Conservation (phyloP, 2,797 vertebrate species). For the Holocentrus rufus region DNA sequence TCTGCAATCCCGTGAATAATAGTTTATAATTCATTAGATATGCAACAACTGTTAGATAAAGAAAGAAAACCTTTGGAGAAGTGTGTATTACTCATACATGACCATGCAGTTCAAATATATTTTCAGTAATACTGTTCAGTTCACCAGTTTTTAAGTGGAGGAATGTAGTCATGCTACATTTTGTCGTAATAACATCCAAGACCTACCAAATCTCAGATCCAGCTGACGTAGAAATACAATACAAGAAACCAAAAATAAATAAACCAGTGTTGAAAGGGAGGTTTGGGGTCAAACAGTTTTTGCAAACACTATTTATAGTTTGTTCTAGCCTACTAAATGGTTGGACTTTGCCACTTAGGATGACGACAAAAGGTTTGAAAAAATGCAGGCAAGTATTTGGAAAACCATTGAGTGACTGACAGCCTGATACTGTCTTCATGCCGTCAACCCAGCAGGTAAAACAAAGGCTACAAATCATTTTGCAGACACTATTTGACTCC, state of each 20-base stretch:
- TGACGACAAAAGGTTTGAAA: neutral
- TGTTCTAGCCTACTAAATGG: constrained; percentile 24
- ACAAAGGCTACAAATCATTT: constrained; percentile 32
- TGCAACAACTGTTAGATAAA: constrained; percentile 27
- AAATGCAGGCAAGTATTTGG: neutral
- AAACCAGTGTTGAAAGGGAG: constrained; percentile 32
- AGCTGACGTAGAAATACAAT: constrained; percentile 59
- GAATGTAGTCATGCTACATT: constrained; percentile 45
- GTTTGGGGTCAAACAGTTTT: constrained; percentile 14
- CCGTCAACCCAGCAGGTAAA: constrained; percentile 36
- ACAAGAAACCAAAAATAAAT: constrained; percentile 60
- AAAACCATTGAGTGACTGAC: too few relatives aligned
- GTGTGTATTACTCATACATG: constrained; percentile 43
- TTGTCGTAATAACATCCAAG: constrained; percentile 36
- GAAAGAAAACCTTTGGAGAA: constrained; percentile 1
- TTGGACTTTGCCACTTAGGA: neutral
- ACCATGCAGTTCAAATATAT: constrained; percentile 31
- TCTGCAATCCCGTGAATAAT: constrained; percentile 16
- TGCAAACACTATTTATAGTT: constrained; percentile 1
- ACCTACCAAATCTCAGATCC: constrained; percentile 54
- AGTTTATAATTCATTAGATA: constrained; percentile 37
- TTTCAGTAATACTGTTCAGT: constrained; percentile 62
- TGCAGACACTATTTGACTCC: constrained; percentile 30
- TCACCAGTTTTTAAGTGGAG: constrained; percentile 31
- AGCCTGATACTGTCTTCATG: neutral